Evolutionary conservation across 2,113 vertebrate species (phyloP), one percentile per base, ranked within the genome.

Genomic region (Pseudorectes ferrugineus): DNA sequence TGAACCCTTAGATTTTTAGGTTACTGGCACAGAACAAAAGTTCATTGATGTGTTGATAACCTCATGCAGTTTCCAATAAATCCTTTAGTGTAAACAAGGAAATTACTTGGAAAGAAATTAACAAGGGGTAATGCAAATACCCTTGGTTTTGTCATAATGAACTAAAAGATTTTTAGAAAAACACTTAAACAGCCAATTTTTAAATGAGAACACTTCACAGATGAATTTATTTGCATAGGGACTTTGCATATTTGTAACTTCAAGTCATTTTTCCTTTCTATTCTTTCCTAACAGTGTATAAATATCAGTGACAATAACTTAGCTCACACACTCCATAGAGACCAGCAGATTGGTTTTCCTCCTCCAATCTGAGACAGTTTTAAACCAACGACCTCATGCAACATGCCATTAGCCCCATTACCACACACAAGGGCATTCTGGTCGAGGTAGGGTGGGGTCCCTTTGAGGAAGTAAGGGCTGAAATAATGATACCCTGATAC

Each of bases 11-110:
- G 35, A 88, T 63, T 77, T 59, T 67, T 61, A 65, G 12, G 10
- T 82, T 85, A 78, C 71, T 89, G 85, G 45, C 92, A 62, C 17
- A 84, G 45, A 96, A 87, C n/a, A 83, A 38, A 81, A 83, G 63
- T 43, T 77, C 51, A 42, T 17, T 82, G 36, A 72, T 26, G 8
- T 4, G 33, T 24, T 67, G 42, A 82, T 51, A 88, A 68, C 12
- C 9, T 73, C 63, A 57, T 6, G 19, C 11, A 49, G 62, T 82
- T 92, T 88, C 75, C 89, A 94, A 38, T 25, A 82, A 95, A 78
- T n/a, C 9, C 38, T 76, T 66, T 21, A 54, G 23, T 7, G 33
- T 26, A 83, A 91, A 85, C 70, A 87, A 51, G 14, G 4, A 61
- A 36, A 80, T 29, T 28, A 85, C 10, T n/a, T 55, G 9, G 54